phyloP scores from a whole-genome alignment of 2,797 vertebrate genomes.

The Orientallactaga sibirica region DNA sequence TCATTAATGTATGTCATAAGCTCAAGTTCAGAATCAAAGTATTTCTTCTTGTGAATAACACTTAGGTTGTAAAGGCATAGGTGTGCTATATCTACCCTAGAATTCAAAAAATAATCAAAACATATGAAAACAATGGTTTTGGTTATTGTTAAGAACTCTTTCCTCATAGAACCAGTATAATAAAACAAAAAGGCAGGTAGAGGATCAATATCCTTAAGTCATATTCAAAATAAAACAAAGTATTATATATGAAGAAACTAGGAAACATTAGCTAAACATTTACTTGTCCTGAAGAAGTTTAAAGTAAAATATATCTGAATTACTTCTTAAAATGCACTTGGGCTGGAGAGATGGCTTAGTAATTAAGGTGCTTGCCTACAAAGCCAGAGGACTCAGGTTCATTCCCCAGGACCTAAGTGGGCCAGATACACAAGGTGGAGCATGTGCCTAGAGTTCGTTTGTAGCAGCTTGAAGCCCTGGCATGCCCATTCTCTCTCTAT shows the following conservation, averaged over 20 bases:
- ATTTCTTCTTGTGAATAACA: slow-evolving; percentile 99
- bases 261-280: slow-evolving; percentile 51
- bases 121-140: slow-evolving; percentile 7
- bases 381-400: too few species aligned
- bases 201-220: slow-evolving; percentile 9
- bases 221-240: slow-evolving; percentile 34
- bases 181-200: slow-evolving; percentile 7
- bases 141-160: slow-evolving; percentile 59
- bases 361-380: too few species aligned
- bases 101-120: slow-evolving; percentile 84
- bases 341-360: too few species aligned
- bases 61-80: slow-evolving; percentile 98
- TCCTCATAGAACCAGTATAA: slow-evolving; percentile 54
- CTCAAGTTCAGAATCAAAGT: slow-evolving; percentile 98
- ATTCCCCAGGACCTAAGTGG: too few species aligned
- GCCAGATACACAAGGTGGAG: too few species aligned
- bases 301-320: slow-evolving; percentile 44
- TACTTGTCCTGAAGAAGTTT: slow-evolving; percentile 45
- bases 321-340: slow-evolving; percentile 39
- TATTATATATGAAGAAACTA: slow-evolving; percentile 18
- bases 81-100: slow-evolving; percentile 97
- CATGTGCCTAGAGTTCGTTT: too few species aligned
- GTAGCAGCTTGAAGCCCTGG: too few species aligned
- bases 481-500: too few species aligned
- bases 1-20: slow-evolving; percentile 98